Base-by-base conservation (phyloP, 2,888 invertebrate genomes). In the Ornithoptera priamus region DNA sequence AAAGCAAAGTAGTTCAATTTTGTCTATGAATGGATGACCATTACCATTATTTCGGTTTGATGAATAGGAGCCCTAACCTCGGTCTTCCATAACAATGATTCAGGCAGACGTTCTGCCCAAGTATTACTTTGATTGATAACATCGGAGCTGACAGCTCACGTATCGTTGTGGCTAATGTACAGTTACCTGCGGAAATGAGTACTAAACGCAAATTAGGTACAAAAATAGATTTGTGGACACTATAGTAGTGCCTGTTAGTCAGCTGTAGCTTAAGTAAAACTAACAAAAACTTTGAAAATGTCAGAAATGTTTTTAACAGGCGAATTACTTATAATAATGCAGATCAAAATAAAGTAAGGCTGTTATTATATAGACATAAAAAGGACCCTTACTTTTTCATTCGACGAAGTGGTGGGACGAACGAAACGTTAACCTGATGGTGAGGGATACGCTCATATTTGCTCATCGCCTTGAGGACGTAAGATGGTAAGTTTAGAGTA, bases 181-280 rank as follows among this genome's bases (percentile, higher is more conserved):
- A 62, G 69, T 70, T 70, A 66, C 30, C 58, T 36, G 30, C 58
- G 69, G 66, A 70, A 62, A 70, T 69, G 50, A 46, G n/a, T 62
- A n/a, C 39, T 56, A 53, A 53, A 70, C 58, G 65, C 69, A 69
- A 62, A 70, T 66, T 62, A 53, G 66, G 30, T 59, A 39, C n/a
- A 15, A 61, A 50, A 18, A 46, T 50, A 24, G 39, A 53, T 56
- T 56, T 56, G 39, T 39, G n/a, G 2, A n/a, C 30, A 58, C 24
- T 24, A 58, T 58, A 22, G 30, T 3, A 30, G 50, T 50, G 1
- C 15, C 10, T 18, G 2, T 50, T 50, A 50, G 5, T 12, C 0
- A 15, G 10, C 22, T 4, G 58, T 17, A 22, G 58, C 12, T 58
- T 24, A 24, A 58, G 15, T 22, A 58, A 24, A 50, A 15, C 10